These are phyloP conservation scores for Vombatus ursinus DNA, from an alignment of 2,113 vertebrate genomes.

Conservation along the genomic window DNA sequence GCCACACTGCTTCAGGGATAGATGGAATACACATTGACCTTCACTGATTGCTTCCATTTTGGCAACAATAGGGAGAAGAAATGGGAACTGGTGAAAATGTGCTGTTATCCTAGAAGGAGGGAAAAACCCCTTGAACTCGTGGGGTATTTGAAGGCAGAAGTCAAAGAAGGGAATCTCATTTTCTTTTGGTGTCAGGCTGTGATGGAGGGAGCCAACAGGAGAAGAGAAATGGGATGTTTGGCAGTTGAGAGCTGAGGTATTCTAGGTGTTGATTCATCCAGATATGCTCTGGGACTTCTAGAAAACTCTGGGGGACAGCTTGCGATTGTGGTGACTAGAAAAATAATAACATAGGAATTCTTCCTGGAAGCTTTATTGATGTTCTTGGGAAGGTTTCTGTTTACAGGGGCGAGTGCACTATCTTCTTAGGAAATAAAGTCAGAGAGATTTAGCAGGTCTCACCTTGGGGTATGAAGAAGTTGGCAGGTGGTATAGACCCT, in stretches of 20 bases:
- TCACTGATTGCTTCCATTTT: neutral
- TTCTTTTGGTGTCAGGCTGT: neutral
- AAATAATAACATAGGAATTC: constrained; percentile 46
- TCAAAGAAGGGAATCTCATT: constrained; percentile 19
- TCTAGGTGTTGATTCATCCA: constrained; percentile 30
- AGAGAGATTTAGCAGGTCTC: constrained; percentile 29
- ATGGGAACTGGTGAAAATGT: neutral
- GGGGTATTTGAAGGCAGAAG: neutral
- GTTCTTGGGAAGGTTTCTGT: constrained; percentile 37
- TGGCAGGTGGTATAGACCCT: neutral
- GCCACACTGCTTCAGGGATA: neutral
- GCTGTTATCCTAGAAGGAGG: neutral
- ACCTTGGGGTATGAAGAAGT: neutral
- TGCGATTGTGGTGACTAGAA: constrained; percentile 20
- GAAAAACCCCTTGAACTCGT: neutral
- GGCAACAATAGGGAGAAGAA: neutral
- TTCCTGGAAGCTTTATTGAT: constrained; percentile 58
- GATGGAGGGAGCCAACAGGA: neutral
- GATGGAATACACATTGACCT: neutral
- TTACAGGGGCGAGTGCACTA: constrained; percentile 42
- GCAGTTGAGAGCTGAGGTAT: constrained; percentile 29
- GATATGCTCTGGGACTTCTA: neutral
- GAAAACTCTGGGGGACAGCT: constrained; percentile 24
- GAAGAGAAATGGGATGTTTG: constrained; percentile 8
- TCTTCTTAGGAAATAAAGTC: constrained; percentile 50